Conservation (phyloP, 37 sponge, comb jelly and placozoan genomes). For the Agelas oroides region DNA sequence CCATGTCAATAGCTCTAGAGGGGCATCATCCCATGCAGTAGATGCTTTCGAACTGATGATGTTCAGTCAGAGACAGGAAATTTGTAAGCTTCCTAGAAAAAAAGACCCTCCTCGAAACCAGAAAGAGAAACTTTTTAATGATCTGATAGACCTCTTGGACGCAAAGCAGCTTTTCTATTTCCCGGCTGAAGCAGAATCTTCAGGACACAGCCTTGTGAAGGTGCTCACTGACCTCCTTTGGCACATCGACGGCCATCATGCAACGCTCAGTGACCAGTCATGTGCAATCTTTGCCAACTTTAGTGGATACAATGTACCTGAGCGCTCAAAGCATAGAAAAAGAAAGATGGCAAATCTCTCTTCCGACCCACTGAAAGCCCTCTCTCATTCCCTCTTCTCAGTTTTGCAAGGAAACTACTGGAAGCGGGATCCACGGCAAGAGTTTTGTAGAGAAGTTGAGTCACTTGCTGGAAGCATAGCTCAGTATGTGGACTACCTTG, state of each 20-base stretch:
- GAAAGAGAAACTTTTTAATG: no score
- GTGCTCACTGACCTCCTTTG: no score
- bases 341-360: background rate
- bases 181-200: no score
- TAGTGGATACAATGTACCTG: background rate
- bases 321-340: slow-evolving; percentile 8
- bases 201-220: no score
- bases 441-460: background rate
- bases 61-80: no score
- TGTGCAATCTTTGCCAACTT: background rate
- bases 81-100: no score
- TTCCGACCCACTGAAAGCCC: background rate
- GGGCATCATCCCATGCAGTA: no score
- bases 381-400: background rate
- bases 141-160: no score
- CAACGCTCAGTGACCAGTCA: background rate
- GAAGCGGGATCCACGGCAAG: background rate
- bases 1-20: no score
- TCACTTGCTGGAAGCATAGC: slow-evolving; percentile 3
- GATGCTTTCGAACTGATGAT: no score
- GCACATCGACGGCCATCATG: slow-evolving; percentile 18
- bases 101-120: no score
- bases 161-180: no score
- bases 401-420: background rate
- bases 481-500: slow-evolving; percentile 3